Evolutionary conservation across 2,888 invertebrate species (phyloP).

Genomic region (Tinea pellionella): DNA sequence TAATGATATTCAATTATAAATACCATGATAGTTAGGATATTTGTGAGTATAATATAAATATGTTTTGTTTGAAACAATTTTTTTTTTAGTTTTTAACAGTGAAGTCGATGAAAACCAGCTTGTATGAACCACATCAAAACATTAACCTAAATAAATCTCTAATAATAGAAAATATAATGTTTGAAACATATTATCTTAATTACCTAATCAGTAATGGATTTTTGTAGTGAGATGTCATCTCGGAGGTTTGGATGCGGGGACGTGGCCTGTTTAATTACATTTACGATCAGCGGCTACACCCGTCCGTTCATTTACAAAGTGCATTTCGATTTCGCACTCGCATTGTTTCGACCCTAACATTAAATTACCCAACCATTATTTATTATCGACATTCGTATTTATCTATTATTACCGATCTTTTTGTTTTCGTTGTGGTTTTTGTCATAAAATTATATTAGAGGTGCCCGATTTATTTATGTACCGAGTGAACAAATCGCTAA

Average conservation of each 20-base stretch:
- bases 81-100: too few relatives aligned
- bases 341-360: conserved; percentile 52
- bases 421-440: background rate
- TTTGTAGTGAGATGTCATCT: conserved; percentile 33
- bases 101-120: too few relatives aligned
- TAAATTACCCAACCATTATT: conserved; percentile 60
- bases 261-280: conserved; percentile 55
- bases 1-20: too few relatives aligned
- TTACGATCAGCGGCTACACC: conserved; percentile 29
- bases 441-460: background rate
- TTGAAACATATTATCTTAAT: conserved; percentile 6
- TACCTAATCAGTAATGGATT: conserved; percentile 19
- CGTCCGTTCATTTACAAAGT: conserved; percentile 63
- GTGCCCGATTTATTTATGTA: background rate
- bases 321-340: conserved; percentile 62
- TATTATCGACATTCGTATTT: conserved; percentile 54
- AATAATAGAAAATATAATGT: background rate
- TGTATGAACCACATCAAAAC: too few relatives aligned
- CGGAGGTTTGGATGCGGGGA: conserved; percentile 27
- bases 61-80: too few relatives aligned
- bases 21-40: too few relatives aligned
- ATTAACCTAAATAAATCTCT: too few relatives aligned
- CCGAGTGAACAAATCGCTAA: conserved; percentile 1
- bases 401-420: conserved; percentile 24
- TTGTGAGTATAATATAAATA: too few relatives aligned